These are phyloP conservation scores for Euplagia quadripunctaria DNA, from an alignment of 2,888 invertebrate species.

Conservation along the genomic window DNA sequence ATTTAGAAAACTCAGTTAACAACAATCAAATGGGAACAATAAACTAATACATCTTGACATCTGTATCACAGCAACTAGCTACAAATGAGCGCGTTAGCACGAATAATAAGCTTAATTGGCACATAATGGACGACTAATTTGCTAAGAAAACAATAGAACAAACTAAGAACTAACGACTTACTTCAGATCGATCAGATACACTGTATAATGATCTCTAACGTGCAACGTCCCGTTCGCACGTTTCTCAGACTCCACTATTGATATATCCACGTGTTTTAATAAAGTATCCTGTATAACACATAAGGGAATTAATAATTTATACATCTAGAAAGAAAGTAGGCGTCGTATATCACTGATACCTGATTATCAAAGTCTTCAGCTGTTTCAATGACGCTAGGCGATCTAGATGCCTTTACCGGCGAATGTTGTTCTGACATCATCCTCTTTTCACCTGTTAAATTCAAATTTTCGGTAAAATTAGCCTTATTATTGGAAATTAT, in stretches of 20 bases:
- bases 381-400: conserved; percentile 71
- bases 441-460: conserved; percentile 19
- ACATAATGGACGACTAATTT: conserved; percentile 57
- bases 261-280: conserved; percentile 91
- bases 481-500: conserved; percentile 24
- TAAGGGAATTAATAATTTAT: conserved; percentile 24
- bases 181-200: conserved; percentile 93
- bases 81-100: conserved; percentile 19
- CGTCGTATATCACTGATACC: conserved; percentile 67
- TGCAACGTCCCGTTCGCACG: conserved; percentile 92
- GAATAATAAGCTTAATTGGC: conserved; percentile 53
- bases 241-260: conserved; percentile 92
- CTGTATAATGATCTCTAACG: conserved; percentile 92
- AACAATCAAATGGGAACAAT: conserved; percentile 17
- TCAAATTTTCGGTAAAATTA: conserved; percentile 5
- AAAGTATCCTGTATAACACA: conserved; percentile 88
- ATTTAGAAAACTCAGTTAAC: neutral
- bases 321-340: conserved; percentile 66
- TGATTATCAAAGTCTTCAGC: conserved; percentile 77
- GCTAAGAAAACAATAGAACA: conserved; percentile 63
- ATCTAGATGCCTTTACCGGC: conserved; percentile 69
- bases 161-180: conserved; percentile 75
- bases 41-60: conserved; percentile 23
- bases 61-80: conserved; percentile 22
- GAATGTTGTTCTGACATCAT: conserved; percentile 74